Conservation (phyloP, 2,113 vertebrate genomes). For the Taxidea taxus region DNA sequence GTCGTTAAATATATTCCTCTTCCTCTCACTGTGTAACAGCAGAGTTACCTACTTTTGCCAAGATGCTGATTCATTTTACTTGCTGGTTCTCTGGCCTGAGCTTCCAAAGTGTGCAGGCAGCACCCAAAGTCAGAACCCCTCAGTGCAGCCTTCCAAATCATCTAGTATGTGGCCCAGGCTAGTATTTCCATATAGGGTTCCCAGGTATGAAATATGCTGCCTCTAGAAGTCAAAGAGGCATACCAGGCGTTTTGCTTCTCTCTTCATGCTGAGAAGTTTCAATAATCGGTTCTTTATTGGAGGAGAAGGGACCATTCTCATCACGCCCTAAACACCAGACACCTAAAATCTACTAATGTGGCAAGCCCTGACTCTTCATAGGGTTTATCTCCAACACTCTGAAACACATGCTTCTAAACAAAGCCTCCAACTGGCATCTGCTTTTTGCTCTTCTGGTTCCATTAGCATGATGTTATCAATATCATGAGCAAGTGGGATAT, state of each 20-base stretch:
- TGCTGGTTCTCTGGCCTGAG: background rate
- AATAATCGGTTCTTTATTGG: background rate
- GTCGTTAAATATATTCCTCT: background rate
- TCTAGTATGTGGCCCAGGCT: no score
- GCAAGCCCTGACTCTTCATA: background rate
- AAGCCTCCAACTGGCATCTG: background rate
- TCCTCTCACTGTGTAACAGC: background rate
- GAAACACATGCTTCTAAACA: background rate
- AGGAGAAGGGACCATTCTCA: background rate
- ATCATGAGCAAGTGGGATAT: background rate
- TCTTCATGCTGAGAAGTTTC: background rate
- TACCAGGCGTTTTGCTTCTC: background rate
- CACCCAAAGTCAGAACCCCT: background rate
- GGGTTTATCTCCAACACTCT: background rate
- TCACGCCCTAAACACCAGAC: background rate
- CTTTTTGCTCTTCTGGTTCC: background rate
- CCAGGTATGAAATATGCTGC: background rate
- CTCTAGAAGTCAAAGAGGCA: background rate
- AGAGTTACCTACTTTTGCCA: background rate
- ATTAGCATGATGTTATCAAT: background rate
- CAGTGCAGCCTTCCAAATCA: background rate
- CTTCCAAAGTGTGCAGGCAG: background rate
- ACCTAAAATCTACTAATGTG: background rate
- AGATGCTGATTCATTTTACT: background rate
- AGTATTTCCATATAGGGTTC: background rate